Evolutionary conservation across 2,797 vertebrate species (phyloP).

Genomic region (Liparis tanakae): DNA sequence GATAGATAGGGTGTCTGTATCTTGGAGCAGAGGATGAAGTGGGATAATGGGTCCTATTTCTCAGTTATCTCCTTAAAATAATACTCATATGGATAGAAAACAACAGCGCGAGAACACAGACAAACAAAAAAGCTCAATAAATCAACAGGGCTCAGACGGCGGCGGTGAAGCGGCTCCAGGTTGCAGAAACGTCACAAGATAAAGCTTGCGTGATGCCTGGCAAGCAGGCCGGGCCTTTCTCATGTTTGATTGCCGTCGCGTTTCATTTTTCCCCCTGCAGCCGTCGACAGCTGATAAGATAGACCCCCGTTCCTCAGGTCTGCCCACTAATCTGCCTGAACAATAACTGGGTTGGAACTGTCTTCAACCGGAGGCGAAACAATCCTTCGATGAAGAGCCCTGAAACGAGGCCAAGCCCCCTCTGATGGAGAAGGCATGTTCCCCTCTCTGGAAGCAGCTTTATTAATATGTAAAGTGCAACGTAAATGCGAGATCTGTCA

Average conservation of each 20-base stretch:
- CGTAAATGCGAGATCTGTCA: constrained; percentile 61
- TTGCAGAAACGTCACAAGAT: constrained; percentile 41
- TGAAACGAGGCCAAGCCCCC: constrained; percentile 19
- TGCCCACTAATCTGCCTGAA: constrained; percentile 23
- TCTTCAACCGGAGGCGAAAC: constrained; percentile 10
- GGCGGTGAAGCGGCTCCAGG: constrained; percentile 26
- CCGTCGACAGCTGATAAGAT: constrained; percentile 45
- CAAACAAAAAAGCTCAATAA: constrained; percentile 32
- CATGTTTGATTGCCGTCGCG: constrained; percentile 46
- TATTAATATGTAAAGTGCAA: constrained; percentile 77
- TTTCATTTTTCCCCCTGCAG: constrained; percentile 42
- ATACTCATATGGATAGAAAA: constrained; percentile 27
- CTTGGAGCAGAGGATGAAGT: neutral
- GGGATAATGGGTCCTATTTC: constrained; percentile 28
- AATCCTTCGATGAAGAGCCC: constrained; percentile 13
- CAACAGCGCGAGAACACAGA: neutral
- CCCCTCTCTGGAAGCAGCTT: constrained; percentile 46
- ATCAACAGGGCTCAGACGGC: constrained; percentile 18
- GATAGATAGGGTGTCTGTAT: constrained; percentile 20
- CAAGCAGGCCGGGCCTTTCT: constrained; percentile 23
- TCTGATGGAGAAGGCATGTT: constrained; percentile 60
- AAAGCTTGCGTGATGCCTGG: constrained; percentile 25
- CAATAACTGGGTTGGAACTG: constrained; percentile 21
- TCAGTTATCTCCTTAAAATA: constrained; percentile 25
- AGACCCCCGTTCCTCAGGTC: constrained; percentile 33